These are phyloP conservation scores for Maccullochella peelii DNA, from an alignment of 2,113 vertebrate genomes.

Conservation along the genomic window DNA sequence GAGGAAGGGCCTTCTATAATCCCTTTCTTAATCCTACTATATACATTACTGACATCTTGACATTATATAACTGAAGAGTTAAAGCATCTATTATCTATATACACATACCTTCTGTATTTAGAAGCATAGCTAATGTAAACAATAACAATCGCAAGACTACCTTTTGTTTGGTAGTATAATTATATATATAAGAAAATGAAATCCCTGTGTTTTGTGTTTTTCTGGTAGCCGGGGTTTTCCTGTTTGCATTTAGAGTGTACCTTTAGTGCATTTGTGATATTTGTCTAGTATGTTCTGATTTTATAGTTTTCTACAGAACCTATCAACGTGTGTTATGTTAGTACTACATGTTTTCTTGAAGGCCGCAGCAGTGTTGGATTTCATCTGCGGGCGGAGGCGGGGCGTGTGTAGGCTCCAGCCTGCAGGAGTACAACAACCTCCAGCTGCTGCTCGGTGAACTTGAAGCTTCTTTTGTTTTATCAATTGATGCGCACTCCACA, in stretches of 20 bases:
- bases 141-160: background rate
- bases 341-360: background rate
- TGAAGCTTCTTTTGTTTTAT: constrained; percentile 32
- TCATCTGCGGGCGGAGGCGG: constrained; percentile 64
- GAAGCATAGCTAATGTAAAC: background rate
- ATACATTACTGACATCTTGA: background rate
- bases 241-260: too few relatives aligned
- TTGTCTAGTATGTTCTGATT: background rate
- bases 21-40: background rate
- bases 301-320: background rate
- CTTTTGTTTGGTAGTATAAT: background rate
- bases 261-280: background rate
- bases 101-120: too few relatives aligned
- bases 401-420: constrained; percentile 47
- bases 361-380: constrained; percentile 61
- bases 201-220: background rate
- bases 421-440: constrained; percentile 38
- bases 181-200: too few relatives aligned
- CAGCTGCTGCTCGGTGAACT: constrained; percentile 44
- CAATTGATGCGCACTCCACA: constrained; percentile 7
- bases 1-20: background rate
- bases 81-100: too few relatives aligned
- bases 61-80: background rate
- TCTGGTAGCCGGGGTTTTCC: rapidly evolving
- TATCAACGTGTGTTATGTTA: background rate